phyloP scores from a whole-genome alignment of 2,888 invertebrate genomes.

The Linnaemya vulpina region DNA sequence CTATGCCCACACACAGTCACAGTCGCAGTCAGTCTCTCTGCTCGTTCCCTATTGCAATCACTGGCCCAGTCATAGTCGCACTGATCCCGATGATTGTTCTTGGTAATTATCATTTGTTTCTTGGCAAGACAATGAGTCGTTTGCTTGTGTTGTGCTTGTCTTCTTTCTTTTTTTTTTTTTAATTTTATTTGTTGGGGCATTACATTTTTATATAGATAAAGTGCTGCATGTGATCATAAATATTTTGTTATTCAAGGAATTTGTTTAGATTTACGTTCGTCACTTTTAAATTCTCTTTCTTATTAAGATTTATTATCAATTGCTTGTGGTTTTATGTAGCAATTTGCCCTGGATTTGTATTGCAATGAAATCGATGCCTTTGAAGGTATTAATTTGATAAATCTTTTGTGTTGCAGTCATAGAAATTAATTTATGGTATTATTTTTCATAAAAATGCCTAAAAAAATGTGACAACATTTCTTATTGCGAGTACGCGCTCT shows the following conservation, averaged over 20 bases:
- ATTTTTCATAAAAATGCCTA: too few species aligned
- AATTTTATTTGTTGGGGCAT: neutral
- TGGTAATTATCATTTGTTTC: constrained; percentile 18
- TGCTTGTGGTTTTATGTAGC: too few species aligned
- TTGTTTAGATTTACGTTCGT: constrained; percentile 8
- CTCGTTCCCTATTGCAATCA: constrained; percentile 12
- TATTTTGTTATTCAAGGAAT: constrained; percentile 38
- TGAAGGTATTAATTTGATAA: too few species aligned
- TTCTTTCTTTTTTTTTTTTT: neutral
- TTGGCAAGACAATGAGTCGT: neutral
- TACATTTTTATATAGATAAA: constrained; percentile 19
- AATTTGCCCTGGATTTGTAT: neutral
- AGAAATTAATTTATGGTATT: too few species aligned
- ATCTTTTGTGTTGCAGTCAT: too few species aligned
- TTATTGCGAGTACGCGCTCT: too few species aligned
- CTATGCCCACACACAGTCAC: constrained; percentile 54
- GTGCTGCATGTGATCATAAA: constrained; percentile 33
- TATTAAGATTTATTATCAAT: neutral
- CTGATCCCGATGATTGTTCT: constrained; percentile 3
- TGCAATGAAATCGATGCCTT: neutral
- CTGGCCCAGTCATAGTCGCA: constrained; percentile 19
- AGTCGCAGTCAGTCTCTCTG: too few species aligned
- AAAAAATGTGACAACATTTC: too few species aligned
- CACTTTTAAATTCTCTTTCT: neutral
- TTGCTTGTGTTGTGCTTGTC: neutral